These are phyloP conservation scores for Eretmocerus hayati DNA, from an alignment of 2,888 invertebrate species.

Conservation along the genomic window DNA sequence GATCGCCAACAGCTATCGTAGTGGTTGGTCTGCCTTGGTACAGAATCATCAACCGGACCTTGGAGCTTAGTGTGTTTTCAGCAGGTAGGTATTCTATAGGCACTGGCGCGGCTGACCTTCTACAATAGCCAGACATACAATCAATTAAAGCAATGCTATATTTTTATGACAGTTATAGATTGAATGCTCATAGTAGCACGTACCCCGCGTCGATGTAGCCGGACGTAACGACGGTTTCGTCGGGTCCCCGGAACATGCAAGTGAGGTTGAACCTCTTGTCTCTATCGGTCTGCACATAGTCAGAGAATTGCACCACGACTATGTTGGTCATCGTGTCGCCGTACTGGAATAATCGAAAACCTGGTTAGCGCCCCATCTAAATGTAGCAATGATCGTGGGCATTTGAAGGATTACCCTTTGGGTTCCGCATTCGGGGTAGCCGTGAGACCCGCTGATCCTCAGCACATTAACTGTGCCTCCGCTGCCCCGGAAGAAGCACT, in stretches of 20 bases:
- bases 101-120: slow-evolving; percentile 83
- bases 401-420: no score
- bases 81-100: slow-evolving; percentile 89
- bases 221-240: slow-evolving; percentile 87
- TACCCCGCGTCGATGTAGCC: slow-evolving; percentile 89
- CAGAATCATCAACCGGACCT: slow-evolving; percentile 75
- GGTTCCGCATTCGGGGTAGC: slow-evolving; percentile 91
- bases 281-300: slow-evolving; percentile 82
- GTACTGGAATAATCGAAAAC: slow-evolving; percentile 51
- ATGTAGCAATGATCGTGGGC: no score
- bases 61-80: slow-evolving; percentile 83
- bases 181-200: no score
- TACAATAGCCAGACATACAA: no score
- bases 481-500: slow-evolving; percentile 85
- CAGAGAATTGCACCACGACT: slow-evolving; percentile 88
- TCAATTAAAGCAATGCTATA: no score
- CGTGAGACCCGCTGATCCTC: slow-evolving; percentile 80
- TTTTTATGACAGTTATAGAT: no score
- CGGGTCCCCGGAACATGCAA: slow-evolving; percentile 85
- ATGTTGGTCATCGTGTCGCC: slow-evolving; percentile 92
- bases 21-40: slow-evolving; percentile 89
- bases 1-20: slow-evolving; percentile 89
- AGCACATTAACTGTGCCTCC: slow-evolving; percentile 78
- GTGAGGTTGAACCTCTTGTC: slow-evolving; percentile 89
- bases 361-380: background rate